Evolutionary conservation across 1,140 invertebrate species (phyloP), one percentile per base, ranked within the genome.

Genomic region (Ladona fulva): DNA sequence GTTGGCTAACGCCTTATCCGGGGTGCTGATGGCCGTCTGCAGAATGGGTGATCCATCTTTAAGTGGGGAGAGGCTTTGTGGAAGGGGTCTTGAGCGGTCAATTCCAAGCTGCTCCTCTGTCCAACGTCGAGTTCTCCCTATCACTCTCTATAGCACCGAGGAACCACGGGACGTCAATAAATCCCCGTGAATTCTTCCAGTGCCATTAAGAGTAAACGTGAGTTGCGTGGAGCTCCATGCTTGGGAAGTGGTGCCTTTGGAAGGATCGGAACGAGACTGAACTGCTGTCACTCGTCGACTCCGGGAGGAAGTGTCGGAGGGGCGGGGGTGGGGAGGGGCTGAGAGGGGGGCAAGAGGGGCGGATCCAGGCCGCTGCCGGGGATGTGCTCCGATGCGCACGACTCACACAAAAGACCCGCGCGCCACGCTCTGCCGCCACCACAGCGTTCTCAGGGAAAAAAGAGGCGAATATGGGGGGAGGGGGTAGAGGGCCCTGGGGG

Each of bases 141-240:
- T 66, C 52, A 66, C 52, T 78, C 78, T 80, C 80, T 75, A 82
- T 81, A 80, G 80, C 81, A 83, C 82, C 81, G 82, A 81, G 80
- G 52, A 82, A 80, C 80, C 82, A 83, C 82, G 82, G 81, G 82
- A 77, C 78, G 77, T 74, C 73, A 78, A 78, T 79, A 78, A 80
- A 6, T 66, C 52, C 80, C 82, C 82, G 82, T 83, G 82, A 83
- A 83, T 83, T 83, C 82, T 83, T 83, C 82, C 81, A 83, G 82
- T 83, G 82, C 82, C 82, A 83, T 83, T 83, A 79, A 80, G 78
- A 79, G 82, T 77, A 77, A 52, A 76, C 42, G 76, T 42, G 14
- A 80, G 78, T 24, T 52, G 42, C 25, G 25, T 74, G 22, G 73
- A 52, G n/a, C n/a, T n/a, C n/a, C n/a, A n/a, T n/a, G n/a, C n/a